A percentile compares a stretch with the other conserved stretches of the same genome.
Evolutionary conservation across 1,140 invertebrate species (phyloP).

Genomic region (Trichonephila inaurata): DNA sequence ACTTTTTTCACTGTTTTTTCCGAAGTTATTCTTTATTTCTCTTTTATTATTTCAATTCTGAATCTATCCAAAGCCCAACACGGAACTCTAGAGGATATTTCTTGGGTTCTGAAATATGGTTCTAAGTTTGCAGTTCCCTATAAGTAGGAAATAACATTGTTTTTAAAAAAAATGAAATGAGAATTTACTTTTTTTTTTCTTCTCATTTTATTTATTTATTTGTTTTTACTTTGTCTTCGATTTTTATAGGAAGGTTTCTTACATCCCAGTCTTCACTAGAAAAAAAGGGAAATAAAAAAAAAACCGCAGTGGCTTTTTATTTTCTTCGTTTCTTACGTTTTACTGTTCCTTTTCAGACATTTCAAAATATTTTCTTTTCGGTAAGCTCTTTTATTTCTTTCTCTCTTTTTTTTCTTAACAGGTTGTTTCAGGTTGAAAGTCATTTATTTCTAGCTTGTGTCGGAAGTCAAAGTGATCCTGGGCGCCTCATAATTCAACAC

Average conservation of each 20-base stretch:
- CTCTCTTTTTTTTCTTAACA: slow-evolving; percentile 43
- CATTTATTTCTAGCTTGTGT: slow-evolving; percentile 27
- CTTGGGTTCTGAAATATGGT: slow-evolving; percentile 58
- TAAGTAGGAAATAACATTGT: slow-evolving; percentile 47
- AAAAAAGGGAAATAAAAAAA: not conserved
- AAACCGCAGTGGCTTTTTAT: not conserved
- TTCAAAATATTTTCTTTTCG: slow-evolving; percentile 35
- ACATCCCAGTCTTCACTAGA: not conserved
- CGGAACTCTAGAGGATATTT: slow-evolving; percentile 12
- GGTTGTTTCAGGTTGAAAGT: slow-evolving; percentile 45
- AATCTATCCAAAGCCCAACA: slow-evolving; percentile 31
- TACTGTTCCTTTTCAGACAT: slow-evolving; percentile 25
- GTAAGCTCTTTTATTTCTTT: not conserved
- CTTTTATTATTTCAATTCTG: not conserved
- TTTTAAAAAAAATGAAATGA: slow-evolving; percentile 21
- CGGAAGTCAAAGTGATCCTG: slow-evolving; percentile 40
- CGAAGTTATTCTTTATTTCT: not conserved
- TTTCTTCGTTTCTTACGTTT: not conserved
- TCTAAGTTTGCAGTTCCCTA: slow-evolving; percentile 27
- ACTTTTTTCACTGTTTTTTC: not conserved
- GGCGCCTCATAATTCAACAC: slow-evolving; percentile 46
- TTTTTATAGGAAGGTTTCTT: slow-evolving; percentile 40
- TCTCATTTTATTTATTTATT: too few species aligned
- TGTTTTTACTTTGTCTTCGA: not conserved
- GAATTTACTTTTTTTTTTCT: not conserved